Evolutionary conservation across 92 coral and sea anemone genomes (phyloP), one percentile per base, ranked within the genome.

Genomic region (Palythoa grandiflora): DNA sequence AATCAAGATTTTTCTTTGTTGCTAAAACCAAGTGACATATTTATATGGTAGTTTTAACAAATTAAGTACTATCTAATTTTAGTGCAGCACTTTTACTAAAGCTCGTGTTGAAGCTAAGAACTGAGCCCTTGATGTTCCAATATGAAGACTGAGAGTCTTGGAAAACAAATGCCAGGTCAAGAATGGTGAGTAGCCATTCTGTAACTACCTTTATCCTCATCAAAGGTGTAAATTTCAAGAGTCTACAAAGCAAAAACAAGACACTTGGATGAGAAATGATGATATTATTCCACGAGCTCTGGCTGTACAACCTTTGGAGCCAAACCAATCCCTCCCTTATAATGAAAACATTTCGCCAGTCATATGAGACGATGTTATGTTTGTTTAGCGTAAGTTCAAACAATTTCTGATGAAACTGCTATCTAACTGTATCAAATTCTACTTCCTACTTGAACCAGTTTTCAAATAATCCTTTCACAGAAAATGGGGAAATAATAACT

Each of bases 231-330:
- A 81, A 44, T 81, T 81, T 81, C 86, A 81, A 81, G 86, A 77
- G 83, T 91, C 93, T 91, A 91, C 89, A 91, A 91, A 91, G 87
- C 93, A 91, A 91, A 85, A 91, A 91, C 71, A 91, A 91, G 91
- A 91, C 75, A 91, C 68, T 87, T 89, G 93, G 93, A 87, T 91
- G 91, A 91, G 90, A 91, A 65, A 75, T 75, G 65, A 68, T 77
- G 88, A 80, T 86, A 57, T 16, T 28, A 65, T 16, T 81, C 48
- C 44, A 59, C 40, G 38, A 16, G 68, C 47, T 79, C 55, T 79
- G 73, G 40, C 13, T 54, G 57, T n/a, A 79, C 9, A 14, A 11
- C 1, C 44, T 68, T 28, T 63, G 70, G 35, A 63, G 8, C 86
- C 7, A 20, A 65, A 66, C 38, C 15, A 12, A 65, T 12, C 11